Evolutionary conservation across 2,888 invertebrate species (phyloP).

Genomic region (Phalera bucephala): DNA sequence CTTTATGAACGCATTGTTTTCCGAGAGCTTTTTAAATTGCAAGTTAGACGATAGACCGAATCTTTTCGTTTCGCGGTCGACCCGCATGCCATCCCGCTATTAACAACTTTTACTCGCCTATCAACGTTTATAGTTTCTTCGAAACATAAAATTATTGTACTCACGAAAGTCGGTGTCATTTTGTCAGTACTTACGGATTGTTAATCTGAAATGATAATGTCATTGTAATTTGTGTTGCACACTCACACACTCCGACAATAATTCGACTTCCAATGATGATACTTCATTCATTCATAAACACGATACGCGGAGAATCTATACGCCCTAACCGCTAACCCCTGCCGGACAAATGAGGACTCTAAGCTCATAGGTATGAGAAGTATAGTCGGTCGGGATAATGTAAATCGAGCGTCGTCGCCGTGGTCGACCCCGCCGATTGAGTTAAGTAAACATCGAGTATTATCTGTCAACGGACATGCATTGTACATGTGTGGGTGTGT

Average conservation of each 20-base stretch:
- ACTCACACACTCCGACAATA: slow-evolving; percentile 52
- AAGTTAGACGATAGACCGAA: slow-evolving; percentile 49
- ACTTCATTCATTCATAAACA: slow-evolving; percentile 80
- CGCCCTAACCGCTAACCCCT: slow-evolving; percentile 50
- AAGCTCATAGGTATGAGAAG: slow-evolving; percentile 42
- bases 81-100: slow-evolving; percentile 66
- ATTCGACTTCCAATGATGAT: slow-evolving; percentile 74
- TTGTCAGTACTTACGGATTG: slow-evolving; percentile 8
- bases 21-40: slow-evolving; percentile 50
- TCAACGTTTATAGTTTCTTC: slow-evolving; percentile 40
- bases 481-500: slow-evolving; percentile 53
- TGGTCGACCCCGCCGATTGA: slow-evolving; percentile 73
- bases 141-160: slow-evolving; percentile 7
- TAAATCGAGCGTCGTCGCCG: slow-evolving; percentile 45
- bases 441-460: slow-evolving; percentile 82
- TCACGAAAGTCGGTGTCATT: too few species aligned
- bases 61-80: slow-evolving; percentile 70
- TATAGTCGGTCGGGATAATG: slow-evolving; percentile 42
- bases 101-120: slow-evolving; percentile 49
- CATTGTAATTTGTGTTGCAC: slow-evolving; percentile 41
- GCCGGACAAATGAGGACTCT: slow-evolving; percentile 61
- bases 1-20: slow-evolving; percentile 78
- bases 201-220: slow-evolving; percentile 23
- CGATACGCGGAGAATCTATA: slow-evolving; percentile 48
- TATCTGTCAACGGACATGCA: slow-evolving; percentile 81